Conservation (phyloP, 2,113 vertebrate species). For the Ameiurus melas region DNA sequence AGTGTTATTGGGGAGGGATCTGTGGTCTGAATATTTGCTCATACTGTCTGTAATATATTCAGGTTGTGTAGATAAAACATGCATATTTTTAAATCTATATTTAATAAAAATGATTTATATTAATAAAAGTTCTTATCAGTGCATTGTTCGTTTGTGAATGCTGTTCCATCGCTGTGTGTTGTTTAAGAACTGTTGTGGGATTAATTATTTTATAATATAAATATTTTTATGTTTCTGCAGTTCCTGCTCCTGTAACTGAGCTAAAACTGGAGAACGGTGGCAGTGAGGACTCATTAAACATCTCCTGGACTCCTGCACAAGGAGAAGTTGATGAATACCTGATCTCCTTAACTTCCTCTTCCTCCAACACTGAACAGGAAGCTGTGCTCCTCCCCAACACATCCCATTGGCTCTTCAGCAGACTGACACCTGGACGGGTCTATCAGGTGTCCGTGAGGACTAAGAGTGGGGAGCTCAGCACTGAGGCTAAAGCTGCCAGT, state of each 20-base stretch:
- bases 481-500: slow-evolving; percentile 67
- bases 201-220: background rate
- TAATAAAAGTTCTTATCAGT: too few relatives aligned
- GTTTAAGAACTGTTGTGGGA: background rate
- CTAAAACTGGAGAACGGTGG: slow-evolving; percentile 76
- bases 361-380: slow-evolving; percentile 61
- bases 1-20: too few relatives aligned
- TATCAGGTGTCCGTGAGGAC: slow-evolving; percentile 80
- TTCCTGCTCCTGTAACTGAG: slow-evolving; percentile 76
- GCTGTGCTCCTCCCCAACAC: slow-evolving; percentile 65
- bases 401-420: slow-evolving; percentile 73
- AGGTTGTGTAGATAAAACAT: too few relatives aligned
- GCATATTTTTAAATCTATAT: background rate
- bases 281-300: slow-evolving; percentile 73
- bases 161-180: background rate
- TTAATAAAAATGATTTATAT: background rate
- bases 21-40: too few relatives aligned
- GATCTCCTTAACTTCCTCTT: slow-evolving; percentile 73
- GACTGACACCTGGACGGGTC: slow-evolving; percentile 77
- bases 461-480: slow-evolving; percentile 71
- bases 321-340: slow-evolving; percentile 80
- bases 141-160: too few relatives aligned
- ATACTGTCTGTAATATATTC: too few relatives aligned
- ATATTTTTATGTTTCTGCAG: slow-evolving; percentile 60
- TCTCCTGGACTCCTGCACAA: slow-evolving; percentile 77